Evolutionary conservation across 2,888 invertebrate genomes (phyloP), one percentile per base, ranked within the genome.

Genomic region (Polydrusus tereticollis): DNA sequence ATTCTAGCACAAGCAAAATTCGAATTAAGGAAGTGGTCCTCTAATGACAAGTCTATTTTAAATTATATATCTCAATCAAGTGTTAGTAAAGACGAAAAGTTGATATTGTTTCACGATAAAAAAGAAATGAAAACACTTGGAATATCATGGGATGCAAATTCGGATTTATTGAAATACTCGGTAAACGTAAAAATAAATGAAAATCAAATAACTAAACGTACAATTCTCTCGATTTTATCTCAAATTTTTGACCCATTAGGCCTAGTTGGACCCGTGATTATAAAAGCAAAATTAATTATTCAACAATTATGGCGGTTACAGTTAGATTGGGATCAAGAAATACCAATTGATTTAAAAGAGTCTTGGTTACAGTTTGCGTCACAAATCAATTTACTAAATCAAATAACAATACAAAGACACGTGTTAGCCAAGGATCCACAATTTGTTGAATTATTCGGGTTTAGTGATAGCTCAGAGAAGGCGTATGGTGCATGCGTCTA

Each of bases 401-500:
- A 69, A 7, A 33, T 63, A 1, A n/a, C 12, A 8, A 50, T 63
- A 23, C 7, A 20, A 5, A n/a, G 69, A 52, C 52, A 47, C 1
- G 55, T 41, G 20, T 2, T 52, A 4, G 0, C 38, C 2, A 6
- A 12, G 7, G 8, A 57, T 20, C 5, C 33, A 1, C 10, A 2
- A 3, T 20, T 26, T 2, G 29, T 58, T 3, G 69, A 76, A 68
- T 33, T 79, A 2, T 75, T 78, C 41, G 77, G 78, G 3, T 79
- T 80, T 66, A 66, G 69, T 20, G 76, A 79, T 50, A 73, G 75
- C 14, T 75, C 73, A 1, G 69, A 75, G 63, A 68, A 57, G 20
- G 78, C 78, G 0, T 80, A 80, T 52, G 79, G 78, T 1, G 77
- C 76, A 1, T 77, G 77, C 29, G 65, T 80, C 5, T 81, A 80